Evolutionary conservation across 2,113 vertebrate genomes (phyloP).

Genomic region (Xenopus laevis): DNA sequence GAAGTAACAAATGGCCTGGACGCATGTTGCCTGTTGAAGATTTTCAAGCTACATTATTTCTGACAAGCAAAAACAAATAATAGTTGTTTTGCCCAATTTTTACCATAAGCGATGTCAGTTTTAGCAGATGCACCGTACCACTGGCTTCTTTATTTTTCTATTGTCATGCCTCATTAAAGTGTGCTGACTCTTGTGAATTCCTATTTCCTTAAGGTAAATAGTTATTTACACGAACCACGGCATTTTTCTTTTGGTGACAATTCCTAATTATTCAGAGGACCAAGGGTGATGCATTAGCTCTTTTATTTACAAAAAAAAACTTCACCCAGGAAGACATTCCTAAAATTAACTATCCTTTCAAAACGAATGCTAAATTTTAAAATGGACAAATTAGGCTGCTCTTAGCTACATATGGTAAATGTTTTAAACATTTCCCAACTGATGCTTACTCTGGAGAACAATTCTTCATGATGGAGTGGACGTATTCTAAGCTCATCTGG

Average conservation of each 20-base stretch:
- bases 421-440: constrained; percentile 66
- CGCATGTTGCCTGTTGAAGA: constrained; percentile 72
- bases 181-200: constrained; percentile 69
- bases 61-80: constrained; percentile 75
- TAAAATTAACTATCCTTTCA: constrained; percentile 74
- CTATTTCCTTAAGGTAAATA: constrained; percentile 79
- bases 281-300: constrained; percentile 70
- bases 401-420: constrained; percentile 73
- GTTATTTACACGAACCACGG: constrained; percentile 80
- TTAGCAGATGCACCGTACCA: constrained; percentile 64
- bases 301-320: constrained; percentile 49
- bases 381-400: constrained; percentile 75
- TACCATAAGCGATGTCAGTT: constrained; percentile 64
- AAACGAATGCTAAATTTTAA: constrained; percentile 67
- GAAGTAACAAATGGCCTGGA: constrained; percentile 76
- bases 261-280: constrained; percentile 79
- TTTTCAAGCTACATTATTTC: constrained; percentile 83
- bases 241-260: constrained; percentile 80
- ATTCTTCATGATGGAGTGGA: constrained; percentile 73
- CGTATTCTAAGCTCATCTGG: constrained; percentile 61
- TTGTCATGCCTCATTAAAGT: constrained; percentile 77
- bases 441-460: constrained; percentile 65
- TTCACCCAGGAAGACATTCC: constrained; percentile 80
- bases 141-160: constrained; percentile 49
- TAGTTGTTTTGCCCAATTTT: constrained; percentile 72